A percentile compares a stretch with the other conserved stretches of the same genome.
Conservation (phyloP, 2,888 invertebrate species). For the Drosophila tripunctata region DNA sequence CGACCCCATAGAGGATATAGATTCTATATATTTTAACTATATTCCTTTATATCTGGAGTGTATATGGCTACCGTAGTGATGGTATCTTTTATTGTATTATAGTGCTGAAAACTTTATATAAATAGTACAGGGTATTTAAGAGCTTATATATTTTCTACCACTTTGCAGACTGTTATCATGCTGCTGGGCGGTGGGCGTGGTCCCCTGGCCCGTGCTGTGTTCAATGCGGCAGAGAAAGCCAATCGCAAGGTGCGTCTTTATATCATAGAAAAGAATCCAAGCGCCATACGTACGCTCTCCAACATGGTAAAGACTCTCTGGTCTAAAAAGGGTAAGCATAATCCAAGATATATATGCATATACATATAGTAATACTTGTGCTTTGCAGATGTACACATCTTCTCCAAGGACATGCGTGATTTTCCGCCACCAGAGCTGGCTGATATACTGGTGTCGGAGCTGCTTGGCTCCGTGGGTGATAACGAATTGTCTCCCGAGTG, state of each 20-base stretch:
- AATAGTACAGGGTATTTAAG: too few relatives aligned
- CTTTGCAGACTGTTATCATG: constrained; percentile 88
- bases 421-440: constrained; percentile 93
- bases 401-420: constrained; percentile 94
- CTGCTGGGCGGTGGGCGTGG: constrained; percentile 98
- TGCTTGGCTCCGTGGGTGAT: constrained; percentile 98
- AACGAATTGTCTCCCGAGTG: constrained; percentile 99
- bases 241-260: constrained; percentile 91
- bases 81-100: too few relatives aligned
- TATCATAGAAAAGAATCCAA: constrained; percentile 99
- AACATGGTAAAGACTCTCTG: constrained; percentile 91
- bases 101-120: too few relatives aligned
- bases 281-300: constrained; percentile 93
- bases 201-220: constrained; percentile 94
- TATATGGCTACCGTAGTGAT: too few relatives aligned
- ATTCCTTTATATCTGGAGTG: too few relatives aligned
- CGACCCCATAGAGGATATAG: too few relatives aligned
- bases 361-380: too few relatives aligned
- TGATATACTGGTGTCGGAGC: constrained; percentile 97
- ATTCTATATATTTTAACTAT: too few relatives aligned
- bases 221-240: constrained; percentile 91
- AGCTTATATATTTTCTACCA: neutral
- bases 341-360: neutral
- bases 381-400: constrained; percentile 88
- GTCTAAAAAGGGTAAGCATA: constrained; percentile 87